Evolutionary conservation across 2,888 invertebrate genomes (phyloP).

Genomic region (Gymnocheta viridis): DNA sequence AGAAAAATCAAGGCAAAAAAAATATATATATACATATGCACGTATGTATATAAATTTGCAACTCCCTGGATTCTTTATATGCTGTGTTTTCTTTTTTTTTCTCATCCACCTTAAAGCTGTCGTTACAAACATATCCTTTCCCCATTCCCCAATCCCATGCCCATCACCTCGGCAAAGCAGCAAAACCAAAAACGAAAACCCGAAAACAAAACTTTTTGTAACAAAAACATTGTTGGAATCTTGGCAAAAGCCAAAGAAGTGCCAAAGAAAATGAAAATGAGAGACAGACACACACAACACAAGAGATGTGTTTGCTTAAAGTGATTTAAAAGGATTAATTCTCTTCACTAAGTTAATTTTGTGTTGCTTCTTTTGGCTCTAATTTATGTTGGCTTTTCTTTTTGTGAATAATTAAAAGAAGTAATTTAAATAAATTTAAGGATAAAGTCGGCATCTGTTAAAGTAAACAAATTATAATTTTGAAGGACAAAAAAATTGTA

Average conservation of each 20-base stretch:
- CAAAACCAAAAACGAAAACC: neutral
- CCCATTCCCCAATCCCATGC: conserved; percentile 4
- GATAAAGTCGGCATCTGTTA: neutral
- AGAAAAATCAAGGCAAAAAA: neutral
- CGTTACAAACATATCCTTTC: conserved; percentile 29
- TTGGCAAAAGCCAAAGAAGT: conserved; percentile 1
- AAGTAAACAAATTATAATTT: neutral
- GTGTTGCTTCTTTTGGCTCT: neutral
- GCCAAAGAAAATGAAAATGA: conserved; percentile 21
- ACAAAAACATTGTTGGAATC: conserved; percentile 22
- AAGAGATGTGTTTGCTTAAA: conserved; percentile 25
- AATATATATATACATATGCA: too few species aligned
- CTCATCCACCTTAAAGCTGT: conserved; percentile 26
- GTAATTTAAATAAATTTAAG: conserved; percentile 10
- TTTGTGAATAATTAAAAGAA: neutral
- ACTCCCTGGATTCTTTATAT: neutral
- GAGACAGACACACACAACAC: too few species aligned
- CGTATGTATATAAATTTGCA: conserved; percentile 29
- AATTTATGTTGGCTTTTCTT: neutral
- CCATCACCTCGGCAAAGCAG: neutral
- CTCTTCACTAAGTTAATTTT: neutral
- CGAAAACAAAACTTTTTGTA: conserved; percentile 17
- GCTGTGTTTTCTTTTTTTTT: neutral
- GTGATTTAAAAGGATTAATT: conserved; percentile 56
- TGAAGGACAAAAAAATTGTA: neutral